Base-by-base conservation (phyloP, 2,113 vertebrate genomes). In the Zosterops hypoxanthus region DNA sequence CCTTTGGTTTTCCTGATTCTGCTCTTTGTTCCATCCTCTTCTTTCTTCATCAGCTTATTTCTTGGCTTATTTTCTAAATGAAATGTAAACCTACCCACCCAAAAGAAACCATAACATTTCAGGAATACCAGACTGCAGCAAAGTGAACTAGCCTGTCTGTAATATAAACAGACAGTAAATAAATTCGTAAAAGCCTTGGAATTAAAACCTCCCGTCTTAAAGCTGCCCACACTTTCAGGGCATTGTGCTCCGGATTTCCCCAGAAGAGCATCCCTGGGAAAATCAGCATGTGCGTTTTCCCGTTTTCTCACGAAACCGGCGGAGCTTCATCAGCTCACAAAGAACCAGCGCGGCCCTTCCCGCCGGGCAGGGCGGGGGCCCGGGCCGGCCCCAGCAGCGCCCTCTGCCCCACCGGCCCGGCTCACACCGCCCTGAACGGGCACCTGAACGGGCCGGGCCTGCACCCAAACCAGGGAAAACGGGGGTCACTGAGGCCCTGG, bases 331-430 rank as follows among this genome's bases (percentile, higher is more conserved):
- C 24, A 63, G 1, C 33, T 23, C 6, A 5, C 13, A 5, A 12
- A 15, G 25, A 6, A 47, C 8, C 9, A 2, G 4, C 6, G 24
- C 0, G 25, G 15, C 7, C 11, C 8, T 33, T 33, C 23, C 31
- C 34, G 34, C 44, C 4, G 2, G 21, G 66, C 11, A 6, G 17
- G 21, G 14, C 29, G 36, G 31, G n/a, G n/a, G n/a, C n/a, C n/a
- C n/a, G n/a, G n/a, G n/a, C n/a, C n/a, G n/a, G n/a, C n/a, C n/a
- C n/a, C n/a, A n/a, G n/a, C n/a, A n/a, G n/a, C n/a, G n/a, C n/a
- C n/a, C n/a, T n/a, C n/a, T n/a, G n/a, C n/a, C n/a, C n/a, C n/a
- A n/a, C n/a, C n/a, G n/a, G n/a, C n/a, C n/a, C n/a, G n/a, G n/a
- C n/a, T n/a, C n/a, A n/a, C n/a, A n/a, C n/a, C n/a, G n/a, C n/a